Evolutionary conservation across 2,113 vertebrate species (phyloP).

Genomic region (Nanorana parkeri): DNA sequence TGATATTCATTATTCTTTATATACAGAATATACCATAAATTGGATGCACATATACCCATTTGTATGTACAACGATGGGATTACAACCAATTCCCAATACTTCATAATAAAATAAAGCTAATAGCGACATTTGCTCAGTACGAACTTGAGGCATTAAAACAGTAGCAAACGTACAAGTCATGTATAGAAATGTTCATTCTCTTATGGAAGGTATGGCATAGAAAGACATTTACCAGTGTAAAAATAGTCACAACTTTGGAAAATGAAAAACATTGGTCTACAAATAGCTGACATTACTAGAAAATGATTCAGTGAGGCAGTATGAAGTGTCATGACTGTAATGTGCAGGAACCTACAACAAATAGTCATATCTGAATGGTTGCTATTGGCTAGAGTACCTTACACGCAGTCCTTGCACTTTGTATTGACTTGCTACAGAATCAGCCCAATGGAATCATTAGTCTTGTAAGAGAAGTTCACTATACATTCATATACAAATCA

Average conservation of each 20-base stretch:
- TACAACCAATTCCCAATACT: not conserved
- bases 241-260: slow-evolving; percentile 41
- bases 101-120: slow-evolving; percentile 40
- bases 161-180: slow-evolving; percentile 30
- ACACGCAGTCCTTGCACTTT: no score
- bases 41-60: slow-evolving; percentile 23
- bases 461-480: no score
- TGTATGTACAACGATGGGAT: slow-evolving; percentile 30
- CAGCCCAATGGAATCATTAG: no score
- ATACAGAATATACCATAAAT: slow-evolving; percentile 36
- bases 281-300: slow-evolving; percentile 20
- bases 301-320: not conserved
- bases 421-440: no score
- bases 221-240: slow-evolving; percentile 46
- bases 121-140: slow-evolving; percentile 17
- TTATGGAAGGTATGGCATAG: slow-evolving; percentile 1
- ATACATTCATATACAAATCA: no score
- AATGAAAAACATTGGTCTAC: slow-evolving; percentile 25
- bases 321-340: no score
- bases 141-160: slow-evolving; percentile 15
- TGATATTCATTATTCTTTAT: slow-evolving; percentile 39
- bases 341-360: no score
- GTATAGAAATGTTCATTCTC: not conserved
- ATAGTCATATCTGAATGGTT: no score
- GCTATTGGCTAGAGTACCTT: no score